phyloP scores from a whole-genome alignment of 2,113 vertebrate genomes.

The Brachypteracias leptosomus region DNA sequence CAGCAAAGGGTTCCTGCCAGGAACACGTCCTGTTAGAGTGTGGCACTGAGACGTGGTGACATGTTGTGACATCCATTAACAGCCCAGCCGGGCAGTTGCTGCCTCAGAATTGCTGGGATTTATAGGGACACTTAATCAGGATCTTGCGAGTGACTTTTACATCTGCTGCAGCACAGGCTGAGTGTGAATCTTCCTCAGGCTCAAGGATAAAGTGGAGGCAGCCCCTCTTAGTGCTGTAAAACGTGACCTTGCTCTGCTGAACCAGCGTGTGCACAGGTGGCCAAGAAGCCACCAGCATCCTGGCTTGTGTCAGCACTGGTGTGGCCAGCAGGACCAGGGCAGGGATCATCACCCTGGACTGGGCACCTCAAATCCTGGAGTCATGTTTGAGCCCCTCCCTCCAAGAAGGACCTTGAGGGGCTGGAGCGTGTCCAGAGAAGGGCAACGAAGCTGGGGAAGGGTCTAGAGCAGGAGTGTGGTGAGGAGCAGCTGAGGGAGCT shows the following conservation, averaged over 20 bases:
- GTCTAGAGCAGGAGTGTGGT: too few relatives aligned
- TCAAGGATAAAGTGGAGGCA: background rate
- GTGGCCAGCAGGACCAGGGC: too few relatives aligned
- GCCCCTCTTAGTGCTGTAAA: background rate
- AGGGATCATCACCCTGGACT: too few relatives aligned
- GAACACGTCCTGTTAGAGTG: background rate
- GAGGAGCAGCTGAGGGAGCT: too few relatives aligned
- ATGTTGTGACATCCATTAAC: slow-evolving; percentile 6
- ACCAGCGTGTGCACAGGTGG: too few relatives aligned
- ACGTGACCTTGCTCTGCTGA: background rate
- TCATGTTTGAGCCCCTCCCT: too few relatives aligned
- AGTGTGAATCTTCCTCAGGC: background rate
- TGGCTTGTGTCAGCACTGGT: too few relatives aligned
- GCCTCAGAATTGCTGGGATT: slow-evolving; percentile 11
- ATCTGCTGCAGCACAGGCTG: background rate
- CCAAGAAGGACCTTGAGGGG: too few relatives aligned
- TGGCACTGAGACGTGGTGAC: background rate
- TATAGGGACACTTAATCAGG: background rate
- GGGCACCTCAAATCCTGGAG: too few relatives aligned
- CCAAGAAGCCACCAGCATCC: too few relatives aligned
- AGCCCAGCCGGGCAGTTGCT: background rate
- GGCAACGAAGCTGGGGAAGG: too few relatives aligned
- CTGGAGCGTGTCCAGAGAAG: too few relatives aligned
- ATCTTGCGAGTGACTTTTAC: slow-evolving; percentile 9
- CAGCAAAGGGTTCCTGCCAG: background rate